These are phyloP conservation scores for Sarcophaga carnaria DNA, from an alignment of 2,888 invertebrate genomes.

Conservation along the genomic window DNA sequence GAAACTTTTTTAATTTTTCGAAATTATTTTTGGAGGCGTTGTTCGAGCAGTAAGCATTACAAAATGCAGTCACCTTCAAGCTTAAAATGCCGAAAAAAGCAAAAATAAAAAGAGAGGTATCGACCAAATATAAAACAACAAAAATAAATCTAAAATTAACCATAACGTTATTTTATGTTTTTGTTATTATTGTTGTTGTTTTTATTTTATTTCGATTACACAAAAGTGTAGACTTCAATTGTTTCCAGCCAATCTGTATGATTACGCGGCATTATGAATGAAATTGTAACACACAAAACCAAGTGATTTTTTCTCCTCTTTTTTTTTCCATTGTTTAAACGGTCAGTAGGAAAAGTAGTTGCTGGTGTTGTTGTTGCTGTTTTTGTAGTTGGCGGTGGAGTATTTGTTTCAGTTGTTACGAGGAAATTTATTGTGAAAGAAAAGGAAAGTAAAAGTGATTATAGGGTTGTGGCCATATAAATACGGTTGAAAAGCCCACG, in stretches of 20 bases:
- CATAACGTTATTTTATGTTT: neutral
- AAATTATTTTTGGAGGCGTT: slow-evolving; percentile 45
- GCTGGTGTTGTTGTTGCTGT: neutral
- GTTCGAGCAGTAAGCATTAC: slow-evolving; percentile 50
- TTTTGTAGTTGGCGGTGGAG: neutral
- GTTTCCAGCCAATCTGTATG: slow-evolving; percentile 14
- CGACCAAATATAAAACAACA: neutral
- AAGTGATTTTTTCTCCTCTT: slow-evolving; percentile 13
- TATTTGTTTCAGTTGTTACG: neutral
- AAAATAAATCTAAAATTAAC: slow-evolving; percentile 22
- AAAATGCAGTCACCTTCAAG: slow-evolving; percentile 61
- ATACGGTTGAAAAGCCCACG: neutral
- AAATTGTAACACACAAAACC: slow-evolving; percentile 35
- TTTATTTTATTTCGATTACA: neutral
- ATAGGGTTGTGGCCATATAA: slow-evolving; percentile 39
- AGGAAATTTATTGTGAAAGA: slow-evolving; percentile 49
- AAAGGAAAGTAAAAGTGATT: slow-evolving; percentile 66
- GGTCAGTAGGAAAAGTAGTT: slow-evolving; percentile 55
- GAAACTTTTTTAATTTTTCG: neutral
- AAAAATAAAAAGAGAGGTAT: slow-evolving; percentile 9
- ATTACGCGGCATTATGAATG: neutral
- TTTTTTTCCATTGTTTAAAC: slow-evolving; percentile 39
- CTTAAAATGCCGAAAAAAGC: slow-evolving; percentile 20
- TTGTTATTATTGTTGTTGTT: neutral
- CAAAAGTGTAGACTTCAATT: slow-evolving; percentile 53